These are phyloP conservation scores for Tortricodes alternella DNA, from an alignment of 2,888 invertebrate species.

Conservation along the genomic window DNA sequence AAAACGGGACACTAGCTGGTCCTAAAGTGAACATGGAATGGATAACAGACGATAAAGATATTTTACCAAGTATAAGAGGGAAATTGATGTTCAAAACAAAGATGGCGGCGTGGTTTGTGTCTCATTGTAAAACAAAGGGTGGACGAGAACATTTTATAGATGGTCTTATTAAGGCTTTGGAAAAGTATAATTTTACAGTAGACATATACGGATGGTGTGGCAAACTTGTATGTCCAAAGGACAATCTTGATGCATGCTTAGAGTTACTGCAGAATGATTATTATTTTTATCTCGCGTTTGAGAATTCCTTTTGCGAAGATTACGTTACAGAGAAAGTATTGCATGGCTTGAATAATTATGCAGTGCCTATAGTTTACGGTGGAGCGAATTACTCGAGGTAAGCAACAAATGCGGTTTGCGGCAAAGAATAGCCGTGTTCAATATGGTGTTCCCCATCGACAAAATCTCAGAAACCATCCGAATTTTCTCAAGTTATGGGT, in stretches of 20 bases:
- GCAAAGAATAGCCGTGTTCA: too few relatives aligned
- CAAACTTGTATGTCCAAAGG: slow-evolving; percentile 49
- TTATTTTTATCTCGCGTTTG: slow-evolving; percentile 70
- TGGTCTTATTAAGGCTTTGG: slow-evolving; percentile 44
- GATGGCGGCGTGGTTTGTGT: slow-evolving; percentile 67
- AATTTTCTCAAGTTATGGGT: too few relatives aligned
- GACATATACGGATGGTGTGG: slow-evolving; percentile 69
- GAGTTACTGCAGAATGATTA: slow-evolving; percentile 56
- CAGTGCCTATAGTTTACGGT: slow-evolving; percentile 87
- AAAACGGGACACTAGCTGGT: slow-evolving; percentile 52
- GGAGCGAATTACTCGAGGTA: slow-evolving; percentile 84
- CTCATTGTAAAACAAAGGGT: slow-evolving; percentile 52
- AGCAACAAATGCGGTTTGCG: background rate
- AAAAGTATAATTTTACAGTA: slow-evolving; percentile 47
- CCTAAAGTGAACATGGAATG: slow-evolving; percentile 63
- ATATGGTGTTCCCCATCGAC: too few relatives aligned
- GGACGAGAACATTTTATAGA: slow-evolving; percentile 42
- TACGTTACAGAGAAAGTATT: slow-evolving; percentile 67
- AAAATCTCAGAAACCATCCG: too few relatives aligned
- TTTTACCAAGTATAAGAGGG: slow-evolving; percentile 42
- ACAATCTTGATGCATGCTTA: slow-evolving; percentile 54
- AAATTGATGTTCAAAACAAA: slow-evolving; percentile 54
- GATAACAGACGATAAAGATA: slow-evolving; percentile 46
- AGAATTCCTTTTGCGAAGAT: slow-evolving; percentile 60
- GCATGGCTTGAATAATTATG: slow-evolving; percentile 77